Evolutionary conservation across 2,113 vertebrate species (phyloP).

Genomic region (Catharus bicknelli): DNA sequence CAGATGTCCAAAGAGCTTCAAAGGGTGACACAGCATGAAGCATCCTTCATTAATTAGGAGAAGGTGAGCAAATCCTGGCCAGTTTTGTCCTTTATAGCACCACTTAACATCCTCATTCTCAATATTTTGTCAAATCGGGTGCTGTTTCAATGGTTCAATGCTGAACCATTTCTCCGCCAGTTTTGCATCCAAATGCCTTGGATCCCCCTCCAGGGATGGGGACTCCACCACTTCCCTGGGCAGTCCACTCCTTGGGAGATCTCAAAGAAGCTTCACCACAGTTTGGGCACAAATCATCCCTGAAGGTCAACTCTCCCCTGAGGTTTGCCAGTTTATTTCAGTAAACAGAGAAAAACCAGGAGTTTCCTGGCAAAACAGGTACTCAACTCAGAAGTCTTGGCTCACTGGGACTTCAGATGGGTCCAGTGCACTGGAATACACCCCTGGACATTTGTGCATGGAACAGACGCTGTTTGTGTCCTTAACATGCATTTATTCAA

Average conservation of each 20-base stretch:
- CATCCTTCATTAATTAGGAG: background rate
- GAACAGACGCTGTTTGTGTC: background rate
- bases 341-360: background rate
- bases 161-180: background rate
- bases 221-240: background rate
- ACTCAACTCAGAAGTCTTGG: background rate
- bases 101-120: no score
- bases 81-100: background rate
- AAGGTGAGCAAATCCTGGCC: background rate
- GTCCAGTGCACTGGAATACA: rapidly evolving
- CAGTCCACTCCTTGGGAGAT: background rate
- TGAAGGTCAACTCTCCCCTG: background rate
- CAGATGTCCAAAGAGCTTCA: background rate
- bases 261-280: background rate
- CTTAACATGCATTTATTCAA: background rate
- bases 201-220: background rate
- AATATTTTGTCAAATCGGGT: background rate
- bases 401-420: background rate
- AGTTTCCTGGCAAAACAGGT: background rate
- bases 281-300: background rate
- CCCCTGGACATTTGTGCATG: background rate
- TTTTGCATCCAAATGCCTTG: background rate
- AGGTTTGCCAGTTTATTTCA: background rate
- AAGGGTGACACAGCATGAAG: background rate
- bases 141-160: background rate